Percentiles rank a stretch among this genome's conserved stretches.
These are phyloP conservation scores for Spodoptera exigua DNA, from an alignment of 2,888 invertebrate genomes.

Conservation along the genomic window DNA sequence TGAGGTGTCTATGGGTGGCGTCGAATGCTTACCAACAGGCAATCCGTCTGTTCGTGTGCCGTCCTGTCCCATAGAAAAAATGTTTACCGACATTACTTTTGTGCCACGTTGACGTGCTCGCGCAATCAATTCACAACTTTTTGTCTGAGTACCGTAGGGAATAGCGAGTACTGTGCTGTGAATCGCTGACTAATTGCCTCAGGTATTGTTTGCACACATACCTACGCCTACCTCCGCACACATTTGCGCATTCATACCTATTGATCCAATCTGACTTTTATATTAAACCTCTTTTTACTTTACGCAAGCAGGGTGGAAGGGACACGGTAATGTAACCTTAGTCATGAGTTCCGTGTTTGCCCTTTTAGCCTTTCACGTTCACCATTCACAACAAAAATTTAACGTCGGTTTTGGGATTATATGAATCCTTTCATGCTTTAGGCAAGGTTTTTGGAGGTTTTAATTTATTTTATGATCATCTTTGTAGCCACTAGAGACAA, in stretches of 20 bases:
- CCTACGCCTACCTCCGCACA: constrained; percentile 31
- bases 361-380: no score
- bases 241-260: constrained; percentile 57
- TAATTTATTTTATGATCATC: no score
- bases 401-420: no score
- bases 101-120: constrained; percentile 13
- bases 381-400: no score
- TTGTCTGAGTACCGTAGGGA: constrained; percentile 39
- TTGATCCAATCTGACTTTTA: constrained; percentile 67
- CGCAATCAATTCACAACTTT: constrained; percentile 41
- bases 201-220: constrained; percentile 47
- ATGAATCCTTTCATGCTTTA: no score
- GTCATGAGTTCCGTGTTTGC: no score
- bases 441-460: no score
- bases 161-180: constrained; percentile 37
- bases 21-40: no score
- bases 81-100: constrained; percentile 19
- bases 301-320: constrained; percentile 37
- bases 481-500: no score
- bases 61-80: constrained; percentile 10
- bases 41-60: no score
- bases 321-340: no score
- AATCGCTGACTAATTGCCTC: constrained; percentile 52
- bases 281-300: constrained; percentile 66
- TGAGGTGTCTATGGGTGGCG: no score